phyloP scores from a whole-genome alignment of 2,888 invertebrate species.

The Leptothorax acervorum region DNA sequence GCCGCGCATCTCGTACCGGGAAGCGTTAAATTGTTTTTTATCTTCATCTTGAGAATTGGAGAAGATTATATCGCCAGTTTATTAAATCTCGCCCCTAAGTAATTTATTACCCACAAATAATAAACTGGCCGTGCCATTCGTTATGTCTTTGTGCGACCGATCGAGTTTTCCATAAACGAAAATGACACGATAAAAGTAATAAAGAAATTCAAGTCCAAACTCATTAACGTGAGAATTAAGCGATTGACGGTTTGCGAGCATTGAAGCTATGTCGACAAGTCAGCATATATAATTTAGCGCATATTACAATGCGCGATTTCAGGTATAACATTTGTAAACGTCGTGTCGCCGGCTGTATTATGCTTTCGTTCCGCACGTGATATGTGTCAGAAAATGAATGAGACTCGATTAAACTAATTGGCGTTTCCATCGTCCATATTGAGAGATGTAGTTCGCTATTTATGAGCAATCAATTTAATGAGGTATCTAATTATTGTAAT shows the following conservation, averaged over 20 bases:
- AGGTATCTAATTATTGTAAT: slow-evolving; percentile 51
- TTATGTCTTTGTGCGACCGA: neutral
- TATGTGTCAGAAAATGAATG: slow-evolving; percentile 41
- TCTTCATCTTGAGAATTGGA: neutral
- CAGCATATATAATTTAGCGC: slow-evolving; percentile 37
- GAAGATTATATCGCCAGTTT: neutral
- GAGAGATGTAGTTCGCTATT: slow-evolving; percentile 31
- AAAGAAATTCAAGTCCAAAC: neutral
- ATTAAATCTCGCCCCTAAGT: neutral
- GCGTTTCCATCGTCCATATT: slow-evolving; percentile 36
- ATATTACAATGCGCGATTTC: slow-evolving; percentile 17
- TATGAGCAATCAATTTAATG: slow-evolving; percentile 52
- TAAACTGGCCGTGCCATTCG: neutral
- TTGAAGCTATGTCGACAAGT: neutral
- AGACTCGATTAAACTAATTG: slow-evolving; percentile 55
- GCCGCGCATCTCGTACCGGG: neutral
- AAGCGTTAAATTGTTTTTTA: slow-evolving; percentile 2
- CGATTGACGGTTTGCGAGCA: slow-evolving; percentile 3
- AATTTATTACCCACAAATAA: slow-evolving; percentile 7
- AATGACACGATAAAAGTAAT: neutral
- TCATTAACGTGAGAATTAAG: neutral
- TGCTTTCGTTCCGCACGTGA: slow-evolving; percentile 38
- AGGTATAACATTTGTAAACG: slow-evolving; percentile 36
- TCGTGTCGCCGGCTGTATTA: slow-evolving; percentile 29
- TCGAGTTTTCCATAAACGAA: neutral